phyloP scores from a whole-genome alignment of 1,140 invertebrate species.

The Listronotus oregonensis region DNA sequence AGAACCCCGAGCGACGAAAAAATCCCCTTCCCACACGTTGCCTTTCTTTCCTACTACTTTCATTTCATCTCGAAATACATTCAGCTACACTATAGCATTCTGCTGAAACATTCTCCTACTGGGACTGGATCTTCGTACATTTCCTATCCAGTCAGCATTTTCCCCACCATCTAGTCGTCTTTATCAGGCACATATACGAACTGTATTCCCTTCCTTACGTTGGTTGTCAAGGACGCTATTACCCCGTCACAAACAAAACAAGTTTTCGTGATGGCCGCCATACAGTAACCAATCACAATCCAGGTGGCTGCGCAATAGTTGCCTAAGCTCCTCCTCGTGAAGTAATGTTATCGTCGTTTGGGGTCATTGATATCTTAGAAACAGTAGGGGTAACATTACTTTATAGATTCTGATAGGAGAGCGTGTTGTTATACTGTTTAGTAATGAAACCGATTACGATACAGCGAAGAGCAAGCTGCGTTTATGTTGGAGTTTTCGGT shows the following conservation, averaged over 20 bases:
- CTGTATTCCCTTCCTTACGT: not conserved
- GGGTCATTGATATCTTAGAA: constrained; percentile 34
- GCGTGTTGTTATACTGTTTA: not conserved
- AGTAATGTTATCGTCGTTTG: constrained; percentile 12
- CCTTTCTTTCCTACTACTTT: constrained; percentile 6
- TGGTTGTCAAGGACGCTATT: not conserved
- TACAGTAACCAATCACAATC: constrained; percentile 12
- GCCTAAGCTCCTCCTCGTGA: constrained; percentile 14
- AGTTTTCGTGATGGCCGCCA: constrained; percentile 33
- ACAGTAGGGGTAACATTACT: constrained; percentile 20
- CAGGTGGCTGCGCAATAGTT: constrained; percentile 5
- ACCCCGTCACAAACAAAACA: not conserved
- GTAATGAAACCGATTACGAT: constrained; percentile 12
- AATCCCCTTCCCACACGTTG: not conserved
- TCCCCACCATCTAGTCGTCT: not conserved
- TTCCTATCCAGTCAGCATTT: not conserved
- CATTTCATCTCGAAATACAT: not conserved
- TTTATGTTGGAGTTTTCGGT: not conserved
- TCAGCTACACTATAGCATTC: not conserved
- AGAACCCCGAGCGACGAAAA: not conserved
- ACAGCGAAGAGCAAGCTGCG: not conserved
- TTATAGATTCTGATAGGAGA: constrained; percentile 7
- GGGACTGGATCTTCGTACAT: not conserved
- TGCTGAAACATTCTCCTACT: not conserved
- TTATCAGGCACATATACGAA: not conserved